Percentiles rank a stretch among this genome's conserved stretches.
Evolutionary conservation across 2,113 vertebrate genomes (phyloP).

Genomic region (Triplophysa tibetana): DNA sequence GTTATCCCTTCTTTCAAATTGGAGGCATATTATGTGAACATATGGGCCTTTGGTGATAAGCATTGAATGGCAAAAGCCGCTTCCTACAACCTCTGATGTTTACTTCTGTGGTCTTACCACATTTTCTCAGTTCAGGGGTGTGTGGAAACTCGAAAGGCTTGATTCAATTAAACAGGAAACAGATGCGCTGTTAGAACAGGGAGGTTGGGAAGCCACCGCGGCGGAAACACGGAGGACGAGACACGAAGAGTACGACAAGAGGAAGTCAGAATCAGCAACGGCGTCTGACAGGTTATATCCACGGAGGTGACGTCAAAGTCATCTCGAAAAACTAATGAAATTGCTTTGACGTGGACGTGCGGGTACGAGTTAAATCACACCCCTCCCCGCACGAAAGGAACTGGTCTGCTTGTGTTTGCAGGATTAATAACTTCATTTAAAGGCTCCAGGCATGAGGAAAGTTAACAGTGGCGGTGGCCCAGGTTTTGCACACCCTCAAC

Average conservation of each 20-base stretch:
- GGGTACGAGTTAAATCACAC: neutral
- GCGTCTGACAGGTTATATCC: slow-evolving; percentile 1
- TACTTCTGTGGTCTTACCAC: slow-evolving; percentile 44
- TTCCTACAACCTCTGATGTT: slow-evolving; percentile 47
- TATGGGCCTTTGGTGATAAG: slow-evolving; percentile 56
- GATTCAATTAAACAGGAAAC: slow-evolving; percentile 52
- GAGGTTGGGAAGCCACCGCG: slow-evolving; percentile 21
- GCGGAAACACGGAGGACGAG: neutral
- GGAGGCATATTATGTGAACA: slow-evolving; percentile 46
- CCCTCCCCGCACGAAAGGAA: neutral
- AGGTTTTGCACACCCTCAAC: slow-evolving; percentile 50
- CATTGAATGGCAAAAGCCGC: slow-evolving; percentile 38
- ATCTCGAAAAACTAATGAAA: slow-evolving; percentile 32
- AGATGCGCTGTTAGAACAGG: slow-evolving; percentile 22
- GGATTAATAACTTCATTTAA: slow-evolving; percentile 60
- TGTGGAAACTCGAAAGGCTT: slow-evolving; percentile 38
- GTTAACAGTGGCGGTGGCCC: slow-evolving; percentile 43
- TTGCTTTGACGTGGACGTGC: slow-evolving; percentile 18
- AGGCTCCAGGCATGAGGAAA: slow-evolving; percentile 44
- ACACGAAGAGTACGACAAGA: neutral
- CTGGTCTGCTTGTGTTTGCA: slow-evolving; percentile 45
- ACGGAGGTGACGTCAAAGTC: slow-evolving; percentile 16
- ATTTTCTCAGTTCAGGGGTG: slow-evolving; percentile 15
- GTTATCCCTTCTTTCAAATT: slow-evolving; percentile 46
- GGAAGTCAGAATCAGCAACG: neutral